Conservation (phyloP, 2,888 invertebrate species). For the Andrena trimmerana region DNA sequence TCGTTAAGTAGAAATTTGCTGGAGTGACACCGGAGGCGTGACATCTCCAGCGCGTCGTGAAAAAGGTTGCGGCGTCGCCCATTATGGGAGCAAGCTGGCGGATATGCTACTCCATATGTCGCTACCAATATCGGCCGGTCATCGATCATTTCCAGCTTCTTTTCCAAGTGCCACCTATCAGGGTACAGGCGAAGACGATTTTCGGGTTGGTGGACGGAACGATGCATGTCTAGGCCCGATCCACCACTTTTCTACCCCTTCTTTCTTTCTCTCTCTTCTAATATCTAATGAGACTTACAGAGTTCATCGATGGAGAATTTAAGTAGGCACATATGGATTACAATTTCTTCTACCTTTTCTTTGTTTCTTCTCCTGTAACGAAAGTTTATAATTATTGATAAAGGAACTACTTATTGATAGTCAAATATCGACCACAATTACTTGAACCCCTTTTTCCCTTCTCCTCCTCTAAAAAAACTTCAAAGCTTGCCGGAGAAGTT, state of each 20-base stretch:
- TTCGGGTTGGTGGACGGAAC: slow-evolving; percentile 56
- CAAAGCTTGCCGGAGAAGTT: too few species aligned
- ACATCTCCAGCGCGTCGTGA: slow-evolving; percentile 64
- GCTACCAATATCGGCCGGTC: slow-evolving; percentile 80
- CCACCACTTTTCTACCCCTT: slow-evolving; percentile 13
- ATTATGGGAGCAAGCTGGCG: slow-evolving; percentile 72
- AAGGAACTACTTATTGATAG: too few species aligned
- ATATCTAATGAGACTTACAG: too few species aligned
- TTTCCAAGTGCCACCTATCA: slow-evolving; percentile 59
- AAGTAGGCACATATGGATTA: too few species aligned
- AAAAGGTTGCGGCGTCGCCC: slow-evolving; percentile 58
- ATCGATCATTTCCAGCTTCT: slow-evolving; percentile 78
- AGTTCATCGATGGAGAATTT: too few species aligned
- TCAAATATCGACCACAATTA: too few species aligned
- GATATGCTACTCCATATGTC: slow-evolving; percentile 78
- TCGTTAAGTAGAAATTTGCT: slow-evolving; percentile 66
- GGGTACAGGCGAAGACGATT: slow-evolving; percentile 65
- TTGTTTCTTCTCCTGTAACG: too few species aligned
- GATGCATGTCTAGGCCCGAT: slow-evolving; percentile 50
- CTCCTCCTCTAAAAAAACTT: too few species aligned
- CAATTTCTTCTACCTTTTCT: too few species aligned
- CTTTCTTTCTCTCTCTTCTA: background rate
- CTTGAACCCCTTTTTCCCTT: too few species aligned
- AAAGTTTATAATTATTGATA: too few species aligned
- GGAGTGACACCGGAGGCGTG: slow-evolving; percentile 64